Conservation (phyloP, 2,888 invertebrate species). For the Diaperis boleti region DNA sequence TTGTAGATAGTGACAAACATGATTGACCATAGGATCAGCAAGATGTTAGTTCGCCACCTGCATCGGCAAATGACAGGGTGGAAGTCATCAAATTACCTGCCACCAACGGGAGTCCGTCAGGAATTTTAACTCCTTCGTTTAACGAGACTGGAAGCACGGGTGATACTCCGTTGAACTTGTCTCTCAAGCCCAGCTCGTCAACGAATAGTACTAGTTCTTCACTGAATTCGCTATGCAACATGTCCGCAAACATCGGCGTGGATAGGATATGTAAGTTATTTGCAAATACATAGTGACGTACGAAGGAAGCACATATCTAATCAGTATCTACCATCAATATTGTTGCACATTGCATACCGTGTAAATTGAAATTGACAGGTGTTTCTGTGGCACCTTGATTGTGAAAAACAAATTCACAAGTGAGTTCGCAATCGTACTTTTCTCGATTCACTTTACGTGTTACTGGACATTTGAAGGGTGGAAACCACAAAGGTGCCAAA, state of each 20-base stretch:
- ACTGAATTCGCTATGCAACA: constrained; percentile 73
- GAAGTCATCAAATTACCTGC: constrained; percentile 86
- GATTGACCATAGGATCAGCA: constrained; percentile 26
- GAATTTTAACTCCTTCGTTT: constrained; percentile 55
- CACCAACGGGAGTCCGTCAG: constrained; percentile 68
- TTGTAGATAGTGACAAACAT: constrained; percentile 18
- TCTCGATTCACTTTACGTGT: too few relatives aligned
- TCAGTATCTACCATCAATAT: too few relatives aligned
- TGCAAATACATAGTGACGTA: not conserved
- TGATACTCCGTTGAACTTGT: constrained; percentile 86
- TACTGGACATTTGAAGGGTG: too few relatives aligned
- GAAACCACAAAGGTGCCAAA: too few relatives aligned
- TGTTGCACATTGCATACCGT: too few relatives aligned
- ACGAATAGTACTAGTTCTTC: constrained; percentile 66
- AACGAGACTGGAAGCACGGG: constrained; percentile 69
- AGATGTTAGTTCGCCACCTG: constrained; percentile 30
- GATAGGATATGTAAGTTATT: constrained; percentile 72
- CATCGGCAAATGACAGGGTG: constrained; percentile 75
- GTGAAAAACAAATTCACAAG: too few relatives aligned
- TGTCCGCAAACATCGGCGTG: constrained; percentile 65
- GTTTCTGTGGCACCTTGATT: too few relatives aligned
- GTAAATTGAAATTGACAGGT: too few relatives aligned
- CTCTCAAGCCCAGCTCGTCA: constrained; percentile 76
- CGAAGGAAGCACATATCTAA: not conserved
- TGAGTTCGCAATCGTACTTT: too few relatives aligned